Evolutionary conservation across 2,113 vertebrate species (phyloP).

Genomic region (Bujurquina vittata): DNA sequence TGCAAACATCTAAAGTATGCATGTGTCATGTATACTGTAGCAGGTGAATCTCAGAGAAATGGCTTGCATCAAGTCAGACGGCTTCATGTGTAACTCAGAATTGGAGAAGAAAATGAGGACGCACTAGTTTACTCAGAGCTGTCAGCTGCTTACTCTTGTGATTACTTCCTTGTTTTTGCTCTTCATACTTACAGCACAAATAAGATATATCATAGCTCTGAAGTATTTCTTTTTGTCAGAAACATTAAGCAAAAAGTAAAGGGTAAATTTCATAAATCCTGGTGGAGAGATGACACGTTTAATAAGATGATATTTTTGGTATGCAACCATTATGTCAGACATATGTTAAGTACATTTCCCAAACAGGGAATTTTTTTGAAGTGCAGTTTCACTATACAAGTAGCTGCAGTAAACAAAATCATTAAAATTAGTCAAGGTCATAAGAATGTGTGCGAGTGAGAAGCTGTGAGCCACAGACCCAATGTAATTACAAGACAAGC

Average conservation of each 20-base stretch:
- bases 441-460: not conserved
- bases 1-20: not conserved
- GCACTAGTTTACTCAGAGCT: not conserved
- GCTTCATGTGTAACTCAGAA: not conserved
- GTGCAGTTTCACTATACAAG: not conserved
- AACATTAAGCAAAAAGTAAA: not conserved
- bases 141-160: not conserved
- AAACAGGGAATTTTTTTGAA: not conserved
- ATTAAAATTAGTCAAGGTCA: constrained; percentile 12
- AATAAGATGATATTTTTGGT: not conserved
- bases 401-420: not conserved
- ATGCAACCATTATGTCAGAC: not conserved
- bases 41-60: constrained; percentile 1
- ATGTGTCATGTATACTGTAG: not conserved
- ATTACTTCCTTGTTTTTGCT: not conserved
- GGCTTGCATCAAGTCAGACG: constrained; percentile 12
- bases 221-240: not conserved
- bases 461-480: not conserved
- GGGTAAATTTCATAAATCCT: not conserved
- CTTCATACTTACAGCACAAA: not conserved
- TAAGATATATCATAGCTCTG: not conserved
- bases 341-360: not conserved
- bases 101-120: not conserved
- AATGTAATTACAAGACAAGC: constrained; percentile 11
- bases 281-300: not conserved